phyloP scores from a whole-genome alignment of 1,140 invertebrate species.

The Manduca sexta region DNA sequence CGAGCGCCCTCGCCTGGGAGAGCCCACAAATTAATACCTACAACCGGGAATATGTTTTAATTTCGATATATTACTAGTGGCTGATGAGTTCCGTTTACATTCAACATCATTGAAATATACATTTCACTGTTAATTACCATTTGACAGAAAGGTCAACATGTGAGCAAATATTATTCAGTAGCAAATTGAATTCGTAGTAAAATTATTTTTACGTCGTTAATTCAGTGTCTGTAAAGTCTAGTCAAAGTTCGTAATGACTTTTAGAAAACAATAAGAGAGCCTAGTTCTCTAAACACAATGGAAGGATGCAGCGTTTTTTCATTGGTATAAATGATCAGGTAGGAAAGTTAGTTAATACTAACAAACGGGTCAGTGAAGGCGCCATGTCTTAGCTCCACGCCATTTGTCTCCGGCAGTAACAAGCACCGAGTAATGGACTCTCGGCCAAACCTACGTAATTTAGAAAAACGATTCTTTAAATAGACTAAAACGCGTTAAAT shows the following conservation, averaged over 20 bases:
- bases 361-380: slow-evolving; percentile 28
- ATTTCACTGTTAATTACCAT: slow-evolving; percentile 1
- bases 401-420: slow-evolving; percentile 37
- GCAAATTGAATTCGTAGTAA: too few relatives aligned
- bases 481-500: slow-evolving; percentile 18
- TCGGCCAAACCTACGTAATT: slow-evolving; percentile 29
- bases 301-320: slow-evolving; percentile 16
- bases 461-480: slow-evolving; percentile 35
- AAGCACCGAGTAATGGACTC: slow-evolving; percentile 28
- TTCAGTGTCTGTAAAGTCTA: neutral
- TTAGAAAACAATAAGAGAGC: neutral
- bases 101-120: slow-evolving; percentile 9
- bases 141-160: neutral
- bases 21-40: slow-evolving; percentile 42
- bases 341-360: slow-evolving; percentile 38
- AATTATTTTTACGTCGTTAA: too few relatives aligned
- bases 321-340: slow-evolving; percentile 37
- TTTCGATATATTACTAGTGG: slow-evolving; percentile 23
- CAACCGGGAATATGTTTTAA: slow-evolving; percentile 32
- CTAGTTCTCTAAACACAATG: slow-evolving; percentile 20
- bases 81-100: slow-evolving; percentile 19
- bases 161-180: too few relatives aligned
- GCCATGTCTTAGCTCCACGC: slow-evolving; percentile 25
- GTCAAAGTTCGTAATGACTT: neutral
- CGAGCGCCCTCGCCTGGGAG: slow-evolving; percentile 27